Base-by-base conservation (phyloP, 2,888 invertebrate species). In the Callyntrura guangdongensis region DNA sequence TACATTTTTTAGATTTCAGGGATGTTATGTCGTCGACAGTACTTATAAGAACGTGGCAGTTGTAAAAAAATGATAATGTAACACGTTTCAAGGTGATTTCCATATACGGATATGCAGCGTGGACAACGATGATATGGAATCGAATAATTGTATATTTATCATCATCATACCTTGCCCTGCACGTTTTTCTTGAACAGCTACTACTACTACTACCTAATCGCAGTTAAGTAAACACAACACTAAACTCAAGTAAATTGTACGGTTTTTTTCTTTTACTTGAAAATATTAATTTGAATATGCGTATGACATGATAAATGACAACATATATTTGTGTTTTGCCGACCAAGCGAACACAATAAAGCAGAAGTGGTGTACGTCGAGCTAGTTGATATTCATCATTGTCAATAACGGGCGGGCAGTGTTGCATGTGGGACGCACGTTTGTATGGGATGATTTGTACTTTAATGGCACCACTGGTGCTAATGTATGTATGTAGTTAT, bases 71-170 rank as follows among this genome's bases (percentile, higher is more conserved):
- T 87, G 67, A 69, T 87, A 67, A 81, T 81, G 69, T 81, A 87
- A 81, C 87, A 87, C 81, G 69, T 87, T 87, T 87, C 87, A 87
- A 87, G 87, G 87, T 87, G 69, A 81, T 87, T 59, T 67, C 87
- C 87, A 87, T 47, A 87, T 87, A 87, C 22, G 87, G 87, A 17
- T 56, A 36, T n/a, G 27, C 69, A 77, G 17, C 81, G 56, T 81
- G 77, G 87, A 87, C 81, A 87, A 87, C 49, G 79, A 79, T 20
- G 67, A 79, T 36, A 36, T 87, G 59, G 81, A 8, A 36, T 59
- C 27, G 59, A 45, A 59, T 20, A 11, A 27, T 27, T 2, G 12
- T 17, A 36, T 59, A 49, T 59, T n/a, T 6, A 67, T 45, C 4
- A 69, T 36, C 45, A 36, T n/a, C 72, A 49, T 77, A 14, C 36